A percentile compares a stretch with the other conserved stretches of the same genome.
Conservation (phyloP, 2,888 invertebrate species). For the Thecocarcelia acutangulata region DNA sequence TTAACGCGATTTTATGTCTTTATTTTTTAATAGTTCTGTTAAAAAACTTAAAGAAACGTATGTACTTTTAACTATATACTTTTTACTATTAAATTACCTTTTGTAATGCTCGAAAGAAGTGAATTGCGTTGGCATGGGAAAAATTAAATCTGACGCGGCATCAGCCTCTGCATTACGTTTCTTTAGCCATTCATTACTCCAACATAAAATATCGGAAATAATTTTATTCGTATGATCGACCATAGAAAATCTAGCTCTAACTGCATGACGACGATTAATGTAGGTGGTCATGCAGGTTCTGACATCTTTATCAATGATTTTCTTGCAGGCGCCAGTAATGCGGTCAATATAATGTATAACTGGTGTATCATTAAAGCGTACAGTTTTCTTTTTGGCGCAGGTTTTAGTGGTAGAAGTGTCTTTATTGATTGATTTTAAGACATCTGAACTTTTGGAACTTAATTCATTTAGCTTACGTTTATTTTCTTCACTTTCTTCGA, state of each 20-base stretch:
- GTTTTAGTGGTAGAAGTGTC: neutral
- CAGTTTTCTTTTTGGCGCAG: constrained; percentile 69
- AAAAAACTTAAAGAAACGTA: no score
- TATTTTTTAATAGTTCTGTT: no score
- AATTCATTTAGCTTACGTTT: constrained; percentile 60
- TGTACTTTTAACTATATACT: no score
- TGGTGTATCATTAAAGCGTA: constrained; percentile 74
- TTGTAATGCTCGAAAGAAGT: constrained; percentile 84
- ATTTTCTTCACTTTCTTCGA: constrained; percentile 63
- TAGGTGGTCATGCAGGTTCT: constrained; percentile 70
- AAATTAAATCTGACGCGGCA: constrained; percentile 82
- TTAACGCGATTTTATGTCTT: no score
- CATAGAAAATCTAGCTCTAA: constrained; percentile 66
- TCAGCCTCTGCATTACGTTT: constrained; percentile 83
- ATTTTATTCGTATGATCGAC: constrained; percentile 81
- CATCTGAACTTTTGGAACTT: neutral
- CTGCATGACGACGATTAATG: constrained; percentile 71
- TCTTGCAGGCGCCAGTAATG: constrained; percentile 68
- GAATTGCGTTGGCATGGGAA: constrained; percentile 84
- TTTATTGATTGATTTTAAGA: neutral
- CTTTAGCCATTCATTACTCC: constrained; percentile 87
- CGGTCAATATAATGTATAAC: constrained; percentile 74
- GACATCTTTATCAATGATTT: constrained; percentile 72
- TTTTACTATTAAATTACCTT: constrained; percentile 78
- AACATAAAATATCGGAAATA: constrained; percentile 83